Base-by-base conservation (phyloP, 2,797 vertebrate genomes). In the Acanthiza pusilla region DNA sequence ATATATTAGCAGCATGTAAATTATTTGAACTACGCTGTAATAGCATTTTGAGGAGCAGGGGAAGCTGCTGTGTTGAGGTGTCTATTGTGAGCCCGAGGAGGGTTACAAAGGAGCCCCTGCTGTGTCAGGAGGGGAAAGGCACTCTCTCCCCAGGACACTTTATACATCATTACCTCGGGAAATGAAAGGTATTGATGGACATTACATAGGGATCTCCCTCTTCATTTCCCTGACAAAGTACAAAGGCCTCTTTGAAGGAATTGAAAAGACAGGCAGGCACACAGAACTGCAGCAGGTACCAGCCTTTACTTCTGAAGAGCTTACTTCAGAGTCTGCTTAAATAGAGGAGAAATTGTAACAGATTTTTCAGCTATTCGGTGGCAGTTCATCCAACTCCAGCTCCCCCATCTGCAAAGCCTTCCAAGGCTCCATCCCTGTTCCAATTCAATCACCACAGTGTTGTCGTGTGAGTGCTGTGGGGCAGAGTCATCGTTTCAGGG, bases 201-300 rank as follows among this genome's bases (percentile, higher is more conserved):
- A 77, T 68, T 70, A 70, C 63, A 62, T 57, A 75, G 80, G 92
- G 84, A 85, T 95, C 67, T 94, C 79, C 72, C 82, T 89, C 65
- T 94, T 83, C 65, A 30, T 72, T 85, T 83, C 38, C 43, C 61
- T 67, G 74, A 62, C 74, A 89, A 88, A 79, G 21, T 71, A 73
- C 57, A 67, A 86, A 71, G 45, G 34, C 45, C 32, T 27, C 80
- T 93, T 83, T 88, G 71, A 88, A 80, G 58, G 61, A 75, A 26
- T 80, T 91, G 75, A 87, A 61, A 89, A 88, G 93, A 42, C 66
- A 83, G 54, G 55, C 83, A 84, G 45, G 43, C 38, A 8, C 30
- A 10, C n/a, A 30, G 48, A 70, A 45, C 88, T 60, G 10, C 50
- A 19, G 58, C 87, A 90, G 82, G 62, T 86, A 85, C 21, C 48